Percentiles rank a stretch among this genome's conserved stretches.
phyloP scores from a whole-genome alignment of 2,113 vertebrate genomes.

The Myotis brandtii region DNA sequence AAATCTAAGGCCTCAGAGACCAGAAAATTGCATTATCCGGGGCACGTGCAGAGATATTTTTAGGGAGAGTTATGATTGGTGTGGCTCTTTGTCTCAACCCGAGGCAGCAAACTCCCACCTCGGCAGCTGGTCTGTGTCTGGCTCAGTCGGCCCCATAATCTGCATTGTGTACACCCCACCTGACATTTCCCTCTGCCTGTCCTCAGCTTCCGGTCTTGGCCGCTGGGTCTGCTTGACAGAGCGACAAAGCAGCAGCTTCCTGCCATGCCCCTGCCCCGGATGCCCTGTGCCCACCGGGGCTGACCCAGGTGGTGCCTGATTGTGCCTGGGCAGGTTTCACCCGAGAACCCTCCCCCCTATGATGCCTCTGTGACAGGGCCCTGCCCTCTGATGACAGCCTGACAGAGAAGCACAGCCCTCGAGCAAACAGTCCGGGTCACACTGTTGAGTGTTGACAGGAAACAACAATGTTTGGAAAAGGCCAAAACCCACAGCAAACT shows the following conservation, averaged over 20 bases:
- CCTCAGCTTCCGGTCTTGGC: not conserved
- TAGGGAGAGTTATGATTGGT: not conserved
- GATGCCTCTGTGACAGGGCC: not conserved
- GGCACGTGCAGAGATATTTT: not conserved
- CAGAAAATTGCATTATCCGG: slow-evolving; percentile 38
- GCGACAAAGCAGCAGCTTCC: not conserved
- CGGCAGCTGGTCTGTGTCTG: not conserved
- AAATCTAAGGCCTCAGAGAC: slow-evolving; percentile 46
- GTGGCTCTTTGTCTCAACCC: not conserved
- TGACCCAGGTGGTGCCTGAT: not conserved
- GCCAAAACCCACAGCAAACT: slow-evolving; percentile 80
- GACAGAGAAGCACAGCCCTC: not conserved
- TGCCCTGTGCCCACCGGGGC: not conserved
- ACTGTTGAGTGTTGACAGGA: not conserved
- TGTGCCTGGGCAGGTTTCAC: not conserved
- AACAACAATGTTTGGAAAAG: not conserved
- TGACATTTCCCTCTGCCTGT: not conserved
- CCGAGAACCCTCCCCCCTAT: rapidly evolving
- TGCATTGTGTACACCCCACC: not conserved
- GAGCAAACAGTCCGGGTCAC: not conserved
- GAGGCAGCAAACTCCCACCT: not conserved
- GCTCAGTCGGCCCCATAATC: not conserved
- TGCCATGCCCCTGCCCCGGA: not conserved
- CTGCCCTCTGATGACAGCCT: not conserved
- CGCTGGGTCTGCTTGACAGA: not conserved